These are phyloP conservation scores for Isoperla grammatica DNA, from an alignment of 2,888 invertebrate species.

Conservation along the genomic window DNA sequence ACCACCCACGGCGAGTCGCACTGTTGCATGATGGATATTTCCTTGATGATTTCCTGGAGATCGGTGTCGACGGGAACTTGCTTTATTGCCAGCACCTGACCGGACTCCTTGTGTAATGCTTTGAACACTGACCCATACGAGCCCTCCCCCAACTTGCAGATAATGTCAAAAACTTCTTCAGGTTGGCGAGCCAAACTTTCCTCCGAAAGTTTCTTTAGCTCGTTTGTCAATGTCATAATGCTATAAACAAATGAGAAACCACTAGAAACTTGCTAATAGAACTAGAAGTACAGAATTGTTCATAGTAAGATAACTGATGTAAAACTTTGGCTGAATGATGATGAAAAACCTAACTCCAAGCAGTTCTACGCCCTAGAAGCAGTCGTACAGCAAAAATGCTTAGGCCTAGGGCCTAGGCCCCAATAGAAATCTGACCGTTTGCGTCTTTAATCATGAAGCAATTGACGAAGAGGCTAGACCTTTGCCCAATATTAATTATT, in stretches of 20 bases:
- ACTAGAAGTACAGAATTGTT: no score
- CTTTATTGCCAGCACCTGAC: conserved; percentile 93
- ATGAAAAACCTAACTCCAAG: no score
- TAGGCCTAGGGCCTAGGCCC: no score
- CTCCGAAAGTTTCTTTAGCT: conserved; percentile 92
- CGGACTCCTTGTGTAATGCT: conserved; percentile 96
- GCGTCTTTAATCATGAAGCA: no score
- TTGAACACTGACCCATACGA: conserved; percentile 98
- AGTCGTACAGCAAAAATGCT: no score
- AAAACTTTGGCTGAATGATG: no score
- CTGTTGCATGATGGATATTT: conserved; percentile 99
- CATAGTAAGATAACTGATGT: no score
- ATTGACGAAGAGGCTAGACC: no score
- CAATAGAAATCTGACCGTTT: no score
- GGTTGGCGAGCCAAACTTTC: conserved; percentile 95
- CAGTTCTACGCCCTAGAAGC: no score
- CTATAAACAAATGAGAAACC: background rate
- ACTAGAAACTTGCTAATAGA: no score
- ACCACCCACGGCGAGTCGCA: conserved; percentile 99
- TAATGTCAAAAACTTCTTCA: conserved; percentile 98
- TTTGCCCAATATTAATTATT: no score
- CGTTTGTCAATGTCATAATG: conserved; percentile 48
- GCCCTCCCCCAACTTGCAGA: conserved; percentile 97
- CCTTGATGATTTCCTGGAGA: conserved; percentile 98
- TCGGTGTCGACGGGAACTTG: conserved; percentile 99